These are phyloP conservation scores for Pangasius djambal DNA, from an alignment of 2,797 vertebrate genomes.

Conservation along the genomic window DNA sequence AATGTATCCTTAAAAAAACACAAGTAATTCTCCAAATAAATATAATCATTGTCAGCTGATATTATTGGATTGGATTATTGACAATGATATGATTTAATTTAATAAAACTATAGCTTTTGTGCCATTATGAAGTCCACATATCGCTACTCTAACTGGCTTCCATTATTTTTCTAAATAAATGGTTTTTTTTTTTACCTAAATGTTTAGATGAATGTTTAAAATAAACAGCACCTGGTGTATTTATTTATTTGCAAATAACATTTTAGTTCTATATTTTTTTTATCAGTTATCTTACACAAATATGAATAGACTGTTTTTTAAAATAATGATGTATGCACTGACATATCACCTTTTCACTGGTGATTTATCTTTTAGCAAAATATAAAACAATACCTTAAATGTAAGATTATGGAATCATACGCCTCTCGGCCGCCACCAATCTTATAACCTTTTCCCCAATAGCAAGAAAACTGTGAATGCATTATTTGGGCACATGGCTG, in stretches of 20 bases:
- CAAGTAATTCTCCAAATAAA: constrained; percentile 6
- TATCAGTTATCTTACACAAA: not conserved
- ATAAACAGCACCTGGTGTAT: not conserved
- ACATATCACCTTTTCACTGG: not conserved
- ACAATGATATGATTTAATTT: constrained; percentile 9
- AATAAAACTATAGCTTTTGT: constrained; percentile 13
- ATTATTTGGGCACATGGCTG: not conserved
- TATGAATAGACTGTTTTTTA: not conserved
- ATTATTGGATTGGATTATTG: constrained; percentile 1
- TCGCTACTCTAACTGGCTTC: not conserved
- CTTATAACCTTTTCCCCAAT: not conserved
- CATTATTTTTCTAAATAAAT: not conserved
- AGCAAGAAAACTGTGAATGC: not conserved
- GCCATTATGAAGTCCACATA: not conserved
- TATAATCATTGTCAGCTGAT: constrained; percentile 25
- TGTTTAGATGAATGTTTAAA: not conserved
- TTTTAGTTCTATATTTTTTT: too few species aligned
- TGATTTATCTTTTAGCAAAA: not conserved
- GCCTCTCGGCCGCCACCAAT: not conserved
- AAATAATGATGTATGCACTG: not conserved
- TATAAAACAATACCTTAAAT: not conserved
- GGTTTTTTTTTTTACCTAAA: not conserved
- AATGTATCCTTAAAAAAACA: constrained; percentile 17
- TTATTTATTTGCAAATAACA: not conserved
- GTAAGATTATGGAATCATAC: not conserved